Evolutionary conservation across 2,113 vertebrate species (phyloP).

Genomic region (Corydoras sp.): DNA sequence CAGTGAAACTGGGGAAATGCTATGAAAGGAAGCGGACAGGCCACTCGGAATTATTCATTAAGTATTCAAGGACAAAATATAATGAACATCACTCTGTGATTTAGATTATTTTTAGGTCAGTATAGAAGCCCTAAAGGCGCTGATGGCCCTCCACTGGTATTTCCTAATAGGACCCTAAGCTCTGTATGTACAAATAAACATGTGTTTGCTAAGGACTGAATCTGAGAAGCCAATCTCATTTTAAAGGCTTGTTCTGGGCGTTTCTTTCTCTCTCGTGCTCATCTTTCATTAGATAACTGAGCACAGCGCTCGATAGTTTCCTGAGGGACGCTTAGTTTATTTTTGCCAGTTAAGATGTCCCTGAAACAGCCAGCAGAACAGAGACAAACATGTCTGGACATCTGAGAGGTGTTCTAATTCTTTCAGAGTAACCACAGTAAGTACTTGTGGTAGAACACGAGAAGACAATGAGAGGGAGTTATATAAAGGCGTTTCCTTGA

Average conservation of each 20-base stretch:
- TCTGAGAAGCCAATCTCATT: slow-evolving; percentile 17
- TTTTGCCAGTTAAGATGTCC: slow-evolving; percentile 22
- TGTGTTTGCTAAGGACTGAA: neutral
- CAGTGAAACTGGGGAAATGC: too few species aligned
- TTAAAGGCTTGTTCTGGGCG: neutral
- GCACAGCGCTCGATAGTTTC: neutral
- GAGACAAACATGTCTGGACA: slow-evolving; percentile 21
- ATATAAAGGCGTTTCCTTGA: slow-evolving; percentile 31
- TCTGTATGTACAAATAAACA: slow-evolving; percentile 2
- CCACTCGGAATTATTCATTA: too few species aligned
- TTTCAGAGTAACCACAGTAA: slow-evolving; percentile 39
- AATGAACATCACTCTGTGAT: too few species aligned
- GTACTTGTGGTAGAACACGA: slow-evolving; percentile 33
- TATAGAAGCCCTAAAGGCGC: too few species aligned
- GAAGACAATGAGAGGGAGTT: slow-evolving; percentile 39
- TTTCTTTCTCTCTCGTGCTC: slow-evolving; percentile 7
- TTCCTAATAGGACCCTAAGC: neutral
- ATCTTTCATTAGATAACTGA: slow-evolving; percentile 26
- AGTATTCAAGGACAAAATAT: too few species aligned
- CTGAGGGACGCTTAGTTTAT: slow-evolving; percentile 11
- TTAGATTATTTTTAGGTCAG: too few species aligned
- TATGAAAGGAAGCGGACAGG: too few species aligned
- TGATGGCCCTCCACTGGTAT: too few species aligned
- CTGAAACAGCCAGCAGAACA: slow-evolving; percentile 20
- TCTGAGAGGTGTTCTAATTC: slow-evolving; percentile 40